A percentile compares a stretch with the other conserved stretches of the same genome.
Evolutionary conservation across 2,113 vertebrate genomes (phyloP).

Genomic region (Andinoacara biseriatus): DNA sequence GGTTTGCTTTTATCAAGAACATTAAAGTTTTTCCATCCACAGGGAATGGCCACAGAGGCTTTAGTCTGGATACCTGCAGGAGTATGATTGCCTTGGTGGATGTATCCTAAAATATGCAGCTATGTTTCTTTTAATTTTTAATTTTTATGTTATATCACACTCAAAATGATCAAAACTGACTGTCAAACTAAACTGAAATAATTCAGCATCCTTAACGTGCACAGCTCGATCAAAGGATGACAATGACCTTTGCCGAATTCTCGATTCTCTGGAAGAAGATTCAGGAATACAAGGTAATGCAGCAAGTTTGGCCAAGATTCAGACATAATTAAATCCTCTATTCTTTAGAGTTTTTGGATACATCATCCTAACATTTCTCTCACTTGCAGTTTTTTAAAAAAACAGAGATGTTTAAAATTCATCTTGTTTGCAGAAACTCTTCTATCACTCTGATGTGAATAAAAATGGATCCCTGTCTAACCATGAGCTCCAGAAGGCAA

Average conservation of each 20-base stretch:
- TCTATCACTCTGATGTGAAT: conserved; percentile 25
- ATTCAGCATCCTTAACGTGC: conserved; percentile 25
- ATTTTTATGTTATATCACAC: neutral
- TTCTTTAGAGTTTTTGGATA: neutral
- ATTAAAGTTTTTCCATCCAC: neutral
- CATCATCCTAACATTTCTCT: neutral
- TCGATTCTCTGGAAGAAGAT: conserved; percentile 51
- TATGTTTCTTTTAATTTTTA: neutral
- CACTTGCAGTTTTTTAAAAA: neutral
- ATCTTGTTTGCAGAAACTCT: conserved; percentile 27
- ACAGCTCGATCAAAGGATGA: conserved; percentile 34
- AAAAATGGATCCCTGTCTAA: conserved; percentile 11
- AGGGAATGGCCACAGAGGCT: conserved; percentile 14
- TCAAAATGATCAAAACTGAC: neutral
- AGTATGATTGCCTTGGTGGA: conserved; percentile 41
- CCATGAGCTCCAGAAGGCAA: conserved; percentile 13
- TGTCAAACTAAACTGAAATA: neutral
- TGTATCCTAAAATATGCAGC: conserved; percentile 44
- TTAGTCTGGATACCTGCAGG: conserved; percentile 33
- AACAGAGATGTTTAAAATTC: neutral
- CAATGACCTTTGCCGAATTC: conserved; percentile 44
- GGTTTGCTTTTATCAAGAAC: neutral
- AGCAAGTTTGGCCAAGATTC: neutral
- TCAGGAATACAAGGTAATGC: conserved; percentile 47
- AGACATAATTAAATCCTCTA: neutral